A percentile compares a stretch with the other conserved stretches of the same genome.
Evolutionary conservation across 2,113 vertebrate species (phyloP).

Genomic region (Heliornis fulica): DNA sequence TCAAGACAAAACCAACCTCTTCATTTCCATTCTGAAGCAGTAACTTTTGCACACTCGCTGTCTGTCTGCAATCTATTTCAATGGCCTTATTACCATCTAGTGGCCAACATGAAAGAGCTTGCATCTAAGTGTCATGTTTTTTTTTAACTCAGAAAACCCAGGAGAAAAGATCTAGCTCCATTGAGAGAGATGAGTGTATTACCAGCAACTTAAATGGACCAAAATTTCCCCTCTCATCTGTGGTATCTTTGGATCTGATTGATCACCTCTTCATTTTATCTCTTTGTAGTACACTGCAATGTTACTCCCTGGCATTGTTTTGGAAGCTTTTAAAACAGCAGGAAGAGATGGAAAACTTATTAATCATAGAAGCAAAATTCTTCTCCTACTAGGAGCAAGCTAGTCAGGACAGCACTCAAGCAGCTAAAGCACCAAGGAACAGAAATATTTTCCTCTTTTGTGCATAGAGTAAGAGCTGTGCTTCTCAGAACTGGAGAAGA

Average conservation of each 20-base stretch:
- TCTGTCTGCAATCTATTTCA: background rate
- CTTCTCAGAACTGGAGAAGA: background rate
- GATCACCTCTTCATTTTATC: background rate
- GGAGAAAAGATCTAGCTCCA: background rate
- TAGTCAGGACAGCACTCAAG: background rate
- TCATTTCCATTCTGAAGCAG: background rate
- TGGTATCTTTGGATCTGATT: background rate
- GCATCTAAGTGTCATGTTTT: background rate
- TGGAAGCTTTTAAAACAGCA: background rate
- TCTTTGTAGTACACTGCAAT: background rate
- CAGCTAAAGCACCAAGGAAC: background rate
- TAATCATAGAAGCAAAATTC: background rate
- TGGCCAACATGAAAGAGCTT: background rate
- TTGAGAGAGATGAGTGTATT: background rate
- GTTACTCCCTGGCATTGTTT: background rate
- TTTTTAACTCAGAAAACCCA: background rate
- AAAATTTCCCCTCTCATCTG: background rate
- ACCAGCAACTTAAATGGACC: background rate
- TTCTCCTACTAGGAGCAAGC: background rate
- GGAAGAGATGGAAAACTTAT: background rate
- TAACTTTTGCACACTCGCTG: fast-evolving
- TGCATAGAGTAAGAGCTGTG: background rate
- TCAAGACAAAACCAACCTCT: background rate
- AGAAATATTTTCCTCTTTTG: background rate
- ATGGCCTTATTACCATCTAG: background rate